Evolutionary conservation across 2,888 invertebrate genomes (phyloP).

Genomic region (Ferdinandea cuprea): DNA sequence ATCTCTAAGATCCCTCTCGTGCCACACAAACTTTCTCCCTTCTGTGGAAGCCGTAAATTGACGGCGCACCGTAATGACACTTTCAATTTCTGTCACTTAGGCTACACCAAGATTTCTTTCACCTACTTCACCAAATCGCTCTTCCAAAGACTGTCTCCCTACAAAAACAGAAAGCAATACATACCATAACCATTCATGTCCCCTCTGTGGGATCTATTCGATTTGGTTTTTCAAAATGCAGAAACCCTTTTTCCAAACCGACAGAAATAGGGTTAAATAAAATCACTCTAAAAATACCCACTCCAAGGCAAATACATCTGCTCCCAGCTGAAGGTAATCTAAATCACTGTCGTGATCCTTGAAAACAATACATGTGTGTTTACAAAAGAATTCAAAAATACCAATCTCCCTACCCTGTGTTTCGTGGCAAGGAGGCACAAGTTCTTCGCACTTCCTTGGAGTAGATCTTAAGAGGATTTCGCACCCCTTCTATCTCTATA

Average conservation of each 20-base stretch:
- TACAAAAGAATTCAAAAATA: slow-evolving; percentile 54
- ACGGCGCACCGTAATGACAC: slow-evolving; percentile 35
- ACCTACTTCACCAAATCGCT: slow-evolving; percentile 42
- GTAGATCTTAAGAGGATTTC: slow-evolving; percentile 54
- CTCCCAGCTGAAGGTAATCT: slow-evolving; percentile 56
- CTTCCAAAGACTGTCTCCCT: slow-evolving; percentile 3
- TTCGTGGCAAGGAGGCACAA: slow-evolving; percentile 33
- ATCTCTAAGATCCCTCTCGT: slow-evolving; percentile 38
- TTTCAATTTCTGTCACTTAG: slow-evolving; percentile 27
- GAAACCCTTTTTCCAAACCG: background rate
- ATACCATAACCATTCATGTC: background rate
- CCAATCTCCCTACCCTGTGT: slow-evolving; percentile 1
- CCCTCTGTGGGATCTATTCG: slow-evolving; percentile 22
- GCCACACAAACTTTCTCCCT: background rate
- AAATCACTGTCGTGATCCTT: slow-evolving; percentile 56
- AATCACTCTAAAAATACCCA: slow-evolving; percentile 26
- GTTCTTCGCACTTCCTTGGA: slow-evolving; percentile 66
- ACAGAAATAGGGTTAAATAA: slow-evolving; percentile 36
- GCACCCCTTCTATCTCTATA: slow-evolving; percentile 32
- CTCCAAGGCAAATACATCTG: slow-evolving; percentile 48
- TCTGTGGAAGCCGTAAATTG: slow-evolving; percentile 21
- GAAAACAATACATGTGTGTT: slow-evolving; percentile 43
- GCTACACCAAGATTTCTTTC: slow-evolving; percentile 19
- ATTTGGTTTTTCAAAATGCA: slow-evolving; percentile 24
- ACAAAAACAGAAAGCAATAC: background rate